Evolutionary conservation across 2,888 invertebrate genomes (phyloP), one percentile per base, ranked within the genome.

Genomic region (Gymnocheta viridis): DNA sequence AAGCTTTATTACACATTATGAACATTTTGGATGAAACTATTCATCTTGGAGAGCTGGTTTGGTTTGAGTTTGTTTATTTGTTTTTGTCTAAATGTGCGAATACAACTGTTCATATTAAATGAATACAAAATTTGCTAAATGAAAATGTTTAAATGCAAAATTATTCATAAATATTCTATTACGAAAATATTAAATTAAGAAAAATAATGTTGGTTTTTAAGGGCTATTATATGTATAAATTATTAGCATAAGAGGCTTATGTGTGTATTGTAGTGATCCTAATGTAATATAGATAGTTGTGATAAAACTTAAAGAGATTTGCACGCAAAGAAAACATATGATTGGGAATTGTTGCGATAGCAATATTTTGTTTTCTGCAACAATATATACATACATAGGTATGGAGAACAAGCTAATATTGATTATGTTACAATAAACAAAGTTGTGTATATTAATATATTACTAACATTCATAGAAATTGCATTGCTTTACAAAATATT

Each of bases 1-100:
- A 47, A 76, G 81, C 67, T 77, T 69, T 81, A 76, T 76, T 69
- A 70, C 29, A 69, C 54, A 47, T 62, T 44, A 47, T 77, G 54
- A 54, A 32, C 49, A 74, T 67, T 5, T 49, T 62, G 22, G 24
- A 41, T 35, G 19, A 2, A 56, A 64, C 60, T 66, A 29, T 51
- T 24, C 22, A 35, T 54, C 2, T 44, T 19, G 38, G 27, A 49
- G n/a, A n/a, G 29, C 27, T 32, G 6, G 1, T n/a, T n/a, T 51
- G n/a, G 2, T 35, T 56, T 22, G 32, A 38, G 9, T 38, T 56
- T 24, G 12, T 56, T n/a, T n/a, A 9, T 72, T 38, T 58, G 38
- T n/a, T 41, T 54, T 35, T 54, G n/a, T 74, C 14, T 19, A 51
- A 2, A 70, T 82, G 62, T 56, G 64, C 47, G 22, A 64, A 60